A percentile compares a stretch with the other conserved stretches of the same genome.
Conservation (phyloP, 2,113 vertebrate genomes). For the Stictonetta naevosa region DNA sequence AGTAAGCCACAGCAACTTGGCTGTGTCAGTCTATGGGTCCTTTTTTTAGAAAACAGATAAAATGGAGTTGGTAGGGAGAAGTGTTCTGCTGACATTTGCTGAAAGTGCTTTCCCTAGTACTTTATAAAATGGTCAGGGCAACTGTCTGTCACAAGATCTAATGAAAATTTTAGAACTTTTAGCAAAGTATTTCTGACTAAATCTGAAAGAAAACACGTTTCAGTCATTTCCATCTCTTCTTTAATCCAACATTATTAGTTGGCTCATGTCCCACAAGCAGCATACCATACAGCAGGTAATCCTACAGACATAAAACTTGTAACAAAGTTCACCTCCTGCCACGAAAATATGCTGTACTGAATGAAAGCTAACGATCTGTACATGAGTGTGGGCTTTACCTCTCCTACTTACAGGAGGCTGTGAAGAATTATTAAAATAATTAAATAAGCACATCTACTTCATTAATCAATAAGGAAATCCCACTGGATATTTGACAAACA, state of each 20-base stretch:
- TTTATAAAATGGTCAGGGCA: not conserved
- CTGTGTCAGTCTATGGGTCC: not conserved
- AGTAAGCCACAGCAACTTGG: slow-evolving; percentile 45
- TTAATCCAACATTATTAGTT: not conserved
- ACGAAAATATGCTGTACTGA: not conserved
- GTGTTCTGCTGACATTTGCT: not conserved
- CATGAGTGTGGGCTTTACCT: not conserved
- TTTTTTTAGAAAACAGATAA: slow-evolving; percentile 50
- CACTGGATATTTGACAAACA: not conserved
- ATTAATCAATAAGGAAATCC: not conserved
- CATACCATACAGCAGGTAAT: not conserved
- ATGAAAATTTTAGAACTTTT: slow-evolving; percentile 6
- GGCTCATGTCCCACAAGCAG: not conserved
- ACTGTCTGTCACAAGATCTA: slow-evolving; percentile 7
- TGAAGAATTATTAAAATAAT: not conserved
- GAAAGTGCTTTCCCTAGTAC: not conserved
- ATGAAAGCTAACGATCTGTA: not conserved
- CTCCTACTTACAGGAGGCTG: not conserved
- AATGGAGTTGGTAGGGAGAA: slow-evolving; percentile 15
- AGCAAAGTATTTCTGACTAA: slow-evolving; percentile 2
- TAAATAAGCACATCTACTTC: not conserved
- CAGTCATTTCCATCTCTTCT: not conserved
- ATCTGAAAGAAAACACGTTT: not conserved
- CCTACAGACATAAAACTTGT: not conserved
- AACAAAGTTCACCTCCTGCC: not conserved